Evolutionary conservation across 2,797 vertebrate genomes (phyloP).

Genomic region (Tamandua tetradactyla): DNA sequence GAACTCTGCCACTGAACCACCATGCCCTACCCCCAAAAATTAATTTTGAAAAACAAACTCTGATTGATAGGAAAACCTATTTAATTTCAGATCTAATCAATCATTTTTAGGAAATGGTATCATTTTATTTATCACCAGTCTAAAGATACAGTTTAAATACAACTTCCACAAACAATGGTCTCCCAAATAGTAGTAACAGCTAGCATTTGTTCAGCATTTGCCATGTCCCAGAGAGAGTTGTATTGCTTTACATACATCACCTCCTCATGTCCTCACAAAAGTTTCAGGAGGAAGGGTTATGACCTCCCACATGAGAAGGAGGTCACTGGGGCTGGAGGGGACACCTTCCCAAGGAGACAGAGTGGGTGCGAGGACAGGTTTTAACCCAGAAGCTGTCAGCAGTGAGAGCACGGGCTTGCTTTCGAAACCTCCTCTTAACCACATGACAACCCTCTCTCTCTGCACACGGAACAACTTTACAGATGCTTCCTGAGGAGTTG

Average conservation of each 20-base stretch:
- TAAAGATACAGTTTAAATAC: not conserved
- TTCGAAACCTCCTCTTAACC: not conserved
- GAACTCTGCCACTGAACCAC: too few relatives aligned
- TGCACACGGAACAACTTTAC: too few relatives aligned
- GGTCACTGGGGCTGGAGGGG: accelerated
- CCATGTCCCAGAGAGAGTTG: not conserved
- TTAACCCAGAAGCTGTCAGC: too few relatives aligned
- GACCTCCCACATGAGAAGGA: accelerated
- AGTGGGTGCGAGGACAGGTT: not conserved
- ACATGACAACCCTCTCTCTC: accelerated
- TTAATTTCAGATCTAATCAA: not conserved
- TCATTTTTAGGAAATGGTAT: accelerated
- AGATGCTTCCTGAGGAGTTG: not conserved
- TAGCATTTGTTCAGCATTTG: accelerated
- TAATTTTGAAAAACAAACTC: not conserved
- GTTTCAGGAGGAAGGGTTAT: accelerated
- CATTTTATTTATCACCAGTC: not conserved
- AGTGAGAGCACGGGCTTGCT: not conserved
- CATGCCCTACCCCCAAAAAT: too few relatives aligned
- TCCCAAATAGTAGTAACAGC: not conserved
- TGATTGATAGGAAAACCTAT: not conserved
- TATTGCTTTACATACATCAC: accelerated
- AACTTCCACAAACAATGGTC: accelerated
- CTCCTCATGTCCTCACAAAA: not conserved
- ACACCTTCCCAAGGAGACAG: not conserved